Conservation (phyloP, 2,888 invertebrate species). For the Chrysolina americana region DNA sequence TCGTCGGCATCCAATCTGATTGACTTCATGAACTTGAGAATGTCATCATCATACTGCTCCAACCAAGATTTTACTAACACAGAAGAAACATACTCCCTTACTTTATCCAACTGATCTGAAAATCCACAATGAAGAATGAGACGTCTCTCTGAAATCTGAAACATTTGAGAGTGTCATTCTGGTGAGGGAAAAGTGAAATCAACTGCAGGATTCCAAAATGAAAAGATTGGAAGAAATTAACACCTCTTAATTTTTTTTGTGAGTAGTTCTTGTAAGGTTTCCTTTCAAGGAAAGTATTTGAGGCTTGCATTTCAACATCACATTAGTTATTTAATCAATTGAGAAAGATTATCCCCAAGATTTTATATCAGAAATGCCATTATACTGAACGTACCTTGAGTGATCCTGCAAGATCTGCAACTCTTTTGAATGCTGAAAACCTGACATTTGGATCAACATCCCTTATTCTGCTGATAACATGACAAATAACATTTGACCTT, state of each 20-base stretch:
- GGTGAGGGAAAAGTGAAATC: background rate
- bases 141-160: constrained; percentile 76
- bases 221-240: background rate
- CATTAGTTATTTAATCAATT: too few species aligned
- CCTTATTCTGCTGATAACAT: constrained; percentile 80
- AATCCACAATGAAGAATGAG: constrained; percentile 76
- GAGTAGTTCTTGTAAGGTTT: too few species aligned
- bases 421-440: constrained; percentile 70
- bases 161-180: constrained; percentile 58
- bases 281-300: too few species aligned
- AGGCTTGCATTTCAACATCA: too few species aligned
- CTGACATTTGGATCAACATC: constrained; percentile 87
- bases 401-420: constrained; percentile 51
- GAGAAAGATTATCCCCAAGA: too few species aligned
- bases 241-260: too few species aligned
- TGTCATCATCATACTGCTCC: constrained; percentile 79
- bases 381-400: constrained; percentile 53
- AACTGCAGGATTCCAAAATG: background rate
- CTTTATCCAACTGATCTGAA: constrained; percentile 74
- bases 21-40: constrained; percentile 80
- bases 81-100: constrained; percentile 69
- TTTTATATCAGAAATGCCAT: too few species aligned
- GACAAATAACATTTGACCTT: constrained; percentile 78
- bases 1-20: constrained; percentile 81
- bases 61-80: constrained; percentile 83